Base-by-base conservation (phyloP, 2,797 vertebrate genomes). In the Pseudotriccus pelzelni region DNA sequence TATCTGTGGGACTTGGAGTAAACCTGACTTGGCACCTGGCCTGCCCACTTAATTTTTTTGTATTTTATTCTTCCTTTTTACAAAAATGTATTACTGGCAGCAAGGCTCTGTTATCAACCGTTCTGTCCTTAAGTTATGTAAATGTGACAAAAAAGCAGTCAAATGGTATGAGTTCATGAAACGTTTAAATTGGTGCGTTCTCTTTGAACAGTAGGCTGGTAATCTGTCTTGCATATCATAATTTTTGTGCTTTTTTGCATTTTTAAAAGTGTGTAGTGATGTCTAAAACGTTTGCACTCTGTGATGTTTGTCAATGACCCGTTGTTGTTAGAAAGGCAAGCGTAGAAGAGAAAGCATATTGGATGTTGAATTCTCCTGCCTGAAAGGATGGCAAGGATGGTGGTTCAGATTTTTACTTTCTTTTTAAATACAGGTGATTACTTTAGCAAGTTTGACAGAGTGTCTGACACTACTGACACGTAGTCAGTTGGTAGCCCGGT, bases 401-500 rank as follows among this genome's bases (percentile, higher is more conserved):
- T 21, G 13, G 11, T 52, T 39, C 7, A 23, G n/a, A 27, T n/a
- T 67, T 94, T 77, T 77, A 7, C 4, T 59, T 18, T 8, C 4
- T 28, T 55, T 77, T 55, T 8, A 79, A 59, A 19, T 67, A 25
- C 3, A 70, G 22, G 1, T 18, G 19, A 19, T 41, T 73, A 64
- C 22, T 74, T 59, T 15, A 36, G 14, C 4, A 56, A 74, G 23
- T 87, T 73, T 73, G 39, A 22, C 12, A 19, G 32, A 43, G 14
- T 23, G 2, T 41, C 10, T 50, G 52, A 18, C 9, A 3, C 13
- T 12, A 34, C 6, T 78, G n/a, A 12, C 23, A 1, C 49, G 12
- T 43, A 34, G 34, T 34, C 1, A 2, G 6, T 76, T 81, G 50
- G n/a, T 12, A 79, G 17, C 22, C 17, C 3, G 5, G 0, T 46